These are phyloP conservation scores for Syngnathus scovelli DNA, from an alignment of 2,113 vertebrate genomes.

Conservation along the genomic window DNA sequence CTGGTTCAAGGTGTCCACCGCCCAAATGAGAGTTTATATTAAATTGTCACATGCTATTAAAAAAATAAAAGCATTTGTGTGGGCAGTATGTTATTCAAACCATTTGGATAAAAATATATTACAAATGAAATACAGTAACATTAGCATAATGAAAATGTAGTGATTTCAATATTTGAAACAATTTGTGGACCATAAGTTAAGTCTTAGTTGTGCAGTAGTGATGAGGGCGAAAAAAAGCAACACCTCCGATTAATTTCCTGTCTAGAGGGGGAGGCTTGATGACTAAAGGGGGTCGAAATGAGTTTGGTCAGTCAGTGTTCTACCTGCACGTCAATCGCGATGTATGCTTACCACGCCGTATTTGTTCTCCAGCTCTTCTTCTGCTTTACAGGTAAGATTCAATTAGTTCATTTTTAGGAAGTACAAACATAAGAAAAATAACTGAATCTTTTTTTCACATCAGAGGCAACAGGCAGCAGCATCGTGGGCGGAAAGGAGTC, in stretches of 20 bases:
- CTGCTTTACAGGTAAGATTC: conserved; percentile 36
- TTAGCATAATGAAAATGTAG: background rate
- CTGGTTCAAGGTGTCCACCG: too few relatives aligned
- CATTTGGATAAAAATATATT: too few relatives aligned
- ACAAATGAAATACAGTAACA: too few relatives aligned
- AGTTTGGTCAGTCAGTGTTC: background rate
- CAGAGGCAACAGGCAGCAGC: conserved; percentile 55
- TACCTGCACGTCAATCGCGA: conserved; percentile 12
- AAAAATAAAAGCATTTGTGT: too few relatives aligned
- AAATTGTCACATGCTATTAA: too few relatives aligned
- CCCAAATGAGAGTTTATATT: too few relatives aligned
- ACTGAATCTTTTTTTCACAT: background rate
- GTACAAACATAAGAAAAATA: background rate
- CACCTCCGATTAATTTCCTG: conserved; percentile 23
- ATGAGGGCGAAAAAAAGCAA: background rate
- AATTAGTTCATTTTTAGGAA: background rate
- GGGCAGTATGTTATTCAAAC: too few relatives aligned
- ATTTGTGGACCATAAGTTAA: background rate
- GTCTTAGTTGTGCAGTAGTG: background rate
- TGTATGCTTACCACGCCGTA: background rate
- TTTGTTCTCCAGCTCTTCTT: conserved; percentile 19
- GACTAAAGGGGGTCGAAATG: background rate
- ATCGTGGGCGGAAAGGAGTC: conserved; percentile 72
- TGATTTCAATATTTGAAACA: background rate
- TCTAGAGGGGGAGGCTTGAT: background rate